These are phyloP conservation scores for Daktulosphaira vitifoliae DNA, from an alignment of 1,140 invertebrate genomes.

Conservation along the genomic window DNA sequence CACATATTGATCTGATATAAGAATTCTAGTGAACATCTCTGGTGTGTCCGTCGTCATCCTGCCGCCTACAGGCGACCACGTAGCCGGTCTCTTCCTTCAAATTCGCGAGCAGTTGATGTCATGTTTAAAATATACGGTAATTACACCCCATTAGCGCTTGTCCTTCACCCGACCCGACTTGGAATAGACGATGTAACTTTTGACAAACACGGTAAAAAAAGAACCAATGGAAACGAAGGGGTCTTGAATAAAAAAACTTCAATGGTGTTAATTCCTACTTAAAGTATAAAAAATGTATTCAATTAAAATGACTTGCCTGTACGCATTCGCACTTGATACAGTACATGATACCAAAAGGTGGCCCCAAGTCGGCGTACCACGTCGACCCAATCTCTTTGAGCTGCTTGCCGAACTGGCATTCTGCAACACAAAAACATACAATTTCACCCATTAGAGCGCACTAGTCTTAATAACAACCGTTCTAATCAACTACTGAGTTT, in stretches of 20 bases:
- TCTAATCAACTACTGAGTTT: no score
- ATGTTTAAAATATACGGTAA: no score
- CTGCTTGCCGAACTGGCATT: constrained; percentile 81
- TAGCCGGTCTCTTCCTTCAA: not conserved
- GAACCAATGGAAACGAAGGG: not conserved
- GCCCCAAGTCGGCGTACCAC: constrained; percentile 82
- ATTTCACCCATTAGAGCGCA: not conserved
- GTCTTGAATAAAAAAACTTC: no score
- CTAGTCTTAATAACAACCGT: no score
- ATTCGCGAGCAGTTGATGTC: not conserved
- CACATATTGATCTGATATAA: no score
- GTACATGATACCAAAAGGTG: constrained; percentile 84
- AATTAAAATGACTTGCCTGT: constrained; percentile 65
- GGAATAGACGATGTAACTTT: no score
- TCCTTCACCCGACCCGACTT: no score
- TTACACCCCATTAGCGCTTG: no score
- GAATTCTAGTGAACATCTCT: no score
- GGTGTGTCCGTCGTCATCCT: no score
- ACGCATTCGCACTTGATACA: constrained; percentile 89
- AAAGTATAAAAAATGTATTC: no score
- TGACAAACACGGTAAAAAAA: not conserved
- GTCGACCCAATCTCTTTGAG: constrained; percentile 72
- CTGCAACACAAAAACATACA: constrained; percentile 53
- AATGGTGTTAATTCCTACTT: no score
- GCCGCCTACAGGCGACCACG: not conserved